Evolutionary conservation across 30 jellyfish, hydroid and myxozoan species (phyloP).

Genomic region (Hydra vulgaris): DNA sequence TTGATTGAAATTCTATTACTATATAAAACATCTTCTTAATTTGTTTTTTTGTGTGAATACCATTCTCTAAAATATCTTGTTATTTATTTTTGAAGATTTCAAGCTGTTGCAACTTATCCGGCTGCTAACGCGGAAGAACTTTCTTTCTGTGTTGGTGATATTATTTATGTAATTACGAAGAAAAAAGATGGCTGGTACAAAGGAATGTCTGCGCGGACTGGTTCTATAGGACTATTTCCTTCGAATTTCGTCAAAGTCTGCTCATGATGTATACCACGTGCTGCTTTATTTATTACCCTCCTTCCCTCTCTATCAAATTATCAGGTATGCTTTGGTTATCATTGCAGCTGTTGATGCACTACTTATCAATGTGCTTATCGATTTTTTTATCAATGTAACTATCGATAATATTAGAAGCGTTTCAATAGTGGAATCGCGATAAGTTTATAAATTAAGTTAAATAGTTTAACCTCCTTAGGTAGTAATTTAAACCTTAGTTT

Average conservation of each 20-base stretch:
- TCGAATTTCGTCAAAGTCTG: slow-evolving; percentile 51
- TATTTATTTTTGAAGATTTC: slow-evolving; percentile 27
- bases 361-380: no score
- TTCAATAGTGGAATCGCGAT: neutral
- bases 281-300: neutral
- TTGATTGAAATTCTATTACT: no score
- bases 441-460: no score
- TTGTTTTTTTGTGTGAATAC: no score
- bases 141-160: slow-evolving; percentile 62
- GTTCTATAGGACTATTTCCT: slow-evolving; percentile 73
- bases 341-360: no score
- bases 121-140: slow-evolving; percentile 49
- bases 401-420: neutral
- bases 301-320: neutral
- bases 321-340: neutral
- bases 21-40: no score
- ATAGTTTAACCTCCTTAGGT: neutral
- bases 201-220: slow-evolving; percentile 77
- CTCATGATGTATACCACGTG: neutral
- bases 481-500: no score
- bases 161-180: slow-evolving; percentile 44
- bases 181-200: slow-evolving; percentile 83
- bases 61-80: no score
- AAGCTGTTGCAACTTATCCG: slow-evolving; percentile 63
- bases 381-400: no score